A percentile compares a stretch with the other conserved stretches of the same genome.
Evolutionary conservation across 2,113 vertebrate species (phyloP).

Genomic region (Rhipidura dahli): DNA sequence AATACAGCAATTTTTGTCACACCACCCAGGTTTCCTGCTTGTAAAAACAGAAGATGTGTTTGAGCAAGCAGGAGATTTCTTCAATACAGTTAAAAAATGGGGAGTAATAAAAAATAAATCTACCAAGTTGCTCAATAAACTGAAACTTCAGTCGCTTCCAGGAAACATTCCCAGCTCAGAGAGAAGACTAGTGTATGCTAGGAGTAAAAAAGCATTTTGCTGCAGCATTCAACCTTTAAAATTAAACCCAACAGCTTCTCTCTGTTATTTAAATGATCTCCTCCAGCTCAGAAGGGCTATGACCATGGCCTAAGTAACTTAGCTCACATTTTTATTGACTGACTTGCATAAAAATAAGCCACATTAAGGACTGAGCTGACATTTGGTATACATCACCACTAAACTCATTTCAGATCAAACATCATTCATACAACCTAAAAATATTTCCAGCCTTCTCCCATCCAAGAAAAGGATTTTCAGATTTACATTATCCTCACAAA

Average conservation of each 20-base stretch:
- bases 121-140: constrained; percentile 24
- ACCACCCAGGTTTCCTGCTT: neutral
- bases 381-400: neutral
- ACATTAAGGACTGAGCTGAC: constrained; percentile 17
- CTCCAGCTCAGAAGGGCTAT: constrained; percentile 1
- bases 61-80: constrained; percentile 1
- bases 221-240: neutral
- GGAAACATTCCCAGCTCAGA: neutral
- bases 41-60: constrained; percentile 19
- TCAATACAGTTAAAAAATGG: neutral
- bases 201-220: neutral
- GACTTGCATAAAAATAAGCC: constrained; percentile 36
- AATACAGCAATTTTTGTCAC: constrained; percentile 30
- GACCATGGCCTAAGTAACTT: neutral
- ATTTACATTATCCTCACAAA: neutral
- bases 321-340: constrained; percentile 6
- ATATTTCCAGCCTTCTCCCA: neutral
- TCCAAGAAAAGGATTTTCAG: constrained; percentile 16
- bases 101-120: neutral
- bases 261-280: constrained; percentile 15
- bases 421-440: constrained; percentile 6
- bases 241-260: neutral
- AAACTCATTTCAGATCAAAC: constrained; percentile 41
- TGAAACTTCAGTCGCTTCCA: constrained; percentile 15
- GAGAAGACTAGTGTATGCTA: neutral